These are phyloP conservation scores for Muraenolepis orangiensis DNA, from an alignment of 2,797 vertebrate species.

Conservation along the genomic window DNA sequence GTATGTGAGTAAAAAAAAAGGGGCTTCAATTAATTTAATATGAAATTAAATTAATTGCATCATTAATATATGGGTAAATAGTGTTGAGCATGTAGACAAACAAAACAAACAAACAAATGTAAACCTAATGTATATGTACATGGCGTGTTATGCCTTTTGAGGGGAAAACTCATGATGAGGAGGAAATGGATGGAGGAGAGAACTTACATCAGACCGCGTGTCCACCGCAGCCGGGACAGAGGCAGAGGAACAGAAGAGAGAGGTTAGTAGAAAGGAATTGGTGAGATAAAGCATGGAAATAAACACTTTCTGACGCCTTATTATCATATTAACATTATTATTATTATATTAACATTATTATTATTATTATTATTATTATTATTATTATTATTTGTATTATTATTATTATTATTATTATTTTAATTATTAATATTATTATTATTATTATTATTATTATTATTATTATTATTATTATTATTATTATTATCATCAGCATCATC, in stretches of 20 bases:
- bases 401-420: neutral
- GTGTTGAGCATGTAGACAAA: neutral
- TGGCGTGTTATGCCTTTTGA: neutral
- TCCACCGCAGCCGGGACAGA: conserved; percentile 65
- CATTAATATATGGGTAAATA: neutral
- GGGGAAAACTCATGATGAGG: conserved; percentile 31
- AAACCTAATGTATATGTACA: neutral
- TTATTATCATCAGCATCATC: neutral
- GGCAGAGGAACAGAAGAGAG: conserved; percentile 50
- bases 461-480: neutral
- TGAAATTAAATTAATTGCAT: neutral
- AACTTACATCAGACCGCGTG: conserved; percentile 73
- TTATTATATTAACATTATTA: neutral
- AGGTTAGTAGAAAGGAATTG: conserved; percentile 71
- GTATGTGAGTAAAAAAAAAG: neutral
- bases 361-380: neutral
- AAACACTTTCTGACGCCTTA: neutral
- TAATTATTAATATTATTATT: conserved; percentile 6
- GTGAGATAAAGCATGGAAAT: conserved; percentile 44
- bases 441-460: neutral
- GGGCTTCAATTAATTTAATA: neutral
- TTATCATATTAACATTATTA: too few relatives aligned
- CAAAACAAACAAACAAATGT: neutral
- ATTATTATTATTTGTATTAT: conserved; percentile 19
- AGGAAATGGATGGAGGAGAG: conserved; percentile 56